phyloP scores from a whole-genome alignment of 2,888 invertebrate species.

The Ligdia adustata region DNA sequence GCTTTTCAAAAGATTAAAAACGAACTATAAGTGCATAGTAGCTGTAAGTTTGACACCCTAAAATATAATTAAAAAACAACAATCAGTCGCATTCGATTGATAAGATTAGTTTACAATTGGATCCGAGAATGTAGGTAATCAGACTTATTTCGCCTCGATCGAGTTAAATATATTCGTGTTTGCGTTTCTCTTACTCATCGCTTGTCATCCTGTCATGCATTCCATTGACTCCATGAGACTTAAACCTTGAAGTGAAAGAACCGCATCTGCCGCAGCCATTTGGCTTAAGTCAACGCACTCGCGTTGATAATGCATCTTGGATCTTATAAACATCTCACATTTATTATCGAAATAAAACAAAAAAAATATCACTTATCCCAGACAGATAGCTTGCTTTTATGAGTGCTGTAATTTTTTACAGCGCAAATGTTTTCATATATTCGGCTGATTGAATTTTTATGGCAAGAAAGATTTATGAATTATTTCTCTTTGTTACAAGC shows the following conservation, averaged over 20 bases:
- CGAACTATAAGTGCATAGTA: too few relatives aligned
- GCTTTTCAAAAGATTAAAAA: too few relatives aligned
- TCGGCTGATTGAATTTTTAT: slow-evolving; percentile 15
- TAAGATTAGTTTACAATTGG: too few relatives aligned
- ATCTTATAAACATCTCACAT: slow-evolving; percentile 2
- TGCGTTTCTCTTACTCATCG: not conserved
- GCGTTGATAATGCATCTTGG: slow-evolving; percentile 7
- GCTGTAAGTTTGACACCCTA: too few relatives aligned
- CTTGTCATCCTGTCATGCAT: not conserved
- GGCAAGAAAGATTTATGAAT: slow-evolving; percentile 1
- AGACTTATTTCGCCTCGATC: too few relatives aligned
- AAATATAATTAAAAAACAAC: too few relatives aligned
- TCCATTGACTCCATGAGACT: not conserved
- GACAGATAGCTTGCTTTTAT: slow-evolving; percentile 10
- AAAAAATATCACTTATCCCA: slow-evolving; percentile 12
- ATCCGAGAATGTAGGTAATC: too few relatives aligned
- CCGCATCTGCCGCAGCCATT: slow-evolving; percentile 5
- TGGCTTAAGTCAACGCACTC: slow-evolving; percentile 17
- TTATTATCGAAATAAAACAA: slow-evolving; percentile 14
- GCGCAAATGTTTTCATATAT: slow-evolving; percentile 12
- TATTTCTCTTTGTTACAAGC: slow-evolving; percentile 21
- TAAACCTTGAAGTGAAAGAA: not conserved
- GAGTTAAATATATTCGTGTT: too few relatives aligned
- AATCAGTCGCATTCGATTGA: too few relatives aligned
- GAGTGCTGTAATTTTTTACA: slow-evolving; percentile 5